These are phyloP conservation scores for Rhysida immarginata DNA, from an alignment of 1,140 invertebrate genomes.

Conservation along the genomic window DNA sequence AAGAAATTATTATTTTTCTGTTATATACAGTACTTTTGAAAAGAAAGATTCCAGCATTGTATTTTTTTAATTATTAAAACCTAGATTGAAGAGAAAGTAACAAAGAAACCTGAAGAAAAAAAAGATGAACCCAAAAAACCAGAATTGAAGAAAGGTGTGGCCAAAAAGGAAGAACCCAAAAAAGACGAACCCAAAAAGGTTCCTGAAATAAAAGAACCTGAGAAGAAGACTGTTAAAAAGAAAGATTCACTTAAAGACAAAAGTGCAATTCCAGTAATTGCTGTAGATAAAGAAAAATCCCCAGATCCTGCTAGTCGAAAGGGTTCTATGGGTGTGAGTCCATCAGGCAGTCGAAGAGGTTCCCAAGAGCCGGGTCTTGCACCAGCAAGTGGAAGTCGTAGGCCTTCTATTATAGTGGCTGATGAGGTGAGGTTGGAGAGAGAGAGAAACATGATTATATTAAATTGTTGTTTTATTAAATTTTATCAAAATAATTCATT, in stretches of 20 bases:
- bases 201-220: slow-evolving; percentile 16
- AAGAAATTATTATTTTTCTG: too few relatives aligned
- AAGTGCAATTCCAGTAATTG: slow-evolving; percentile 38
- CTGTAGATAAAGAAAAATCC: slow-evolving; percentile 60
- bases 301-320: slow-evolving; percentile 37
- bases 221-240: slow-evolving; percentile 13
- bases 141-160: slow-evolving; percentile 13
- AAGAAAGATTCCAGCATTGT: too few relatives aligned
- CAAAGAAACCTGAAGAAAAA: slow-evolving; percentile 16
- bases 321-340: slow-evolving; percentile 56
- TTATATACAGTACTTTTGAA: too few relatives aligned
- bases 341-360: slow-evolving; percentile 48
- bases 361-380: slow-evolving; percentile 52
- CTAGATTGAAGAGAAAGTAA: slow-evolving; percentile 6
- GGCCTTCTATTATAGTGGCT: slow-evolving; percentile 76
- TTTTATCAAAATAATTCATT: too few relatives aligned
- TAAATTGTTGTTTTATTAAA: too few relatives aligned
- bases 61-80: too few relatives aligned
- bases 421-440: slow-evolving; percentile 85
- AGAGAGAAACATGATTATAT: too few relatives aligned
- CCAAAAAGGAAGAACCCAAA: slow-evolving; percentile 16
- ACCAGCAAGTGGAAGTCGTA: slow-evolving; percentile 28
- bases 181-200: slow-evolving; percentile 9
- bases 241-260: slow-evolving; percentile 23
- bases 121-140: slow-evolving; percentile 10